A percentile compares a stretch with the other conserved stretches of the same genome.
phyloP scores from a whole-genome alignment of 92 coral and sea anemone genomes.

The Scolanthus callimorphus region DNA sequence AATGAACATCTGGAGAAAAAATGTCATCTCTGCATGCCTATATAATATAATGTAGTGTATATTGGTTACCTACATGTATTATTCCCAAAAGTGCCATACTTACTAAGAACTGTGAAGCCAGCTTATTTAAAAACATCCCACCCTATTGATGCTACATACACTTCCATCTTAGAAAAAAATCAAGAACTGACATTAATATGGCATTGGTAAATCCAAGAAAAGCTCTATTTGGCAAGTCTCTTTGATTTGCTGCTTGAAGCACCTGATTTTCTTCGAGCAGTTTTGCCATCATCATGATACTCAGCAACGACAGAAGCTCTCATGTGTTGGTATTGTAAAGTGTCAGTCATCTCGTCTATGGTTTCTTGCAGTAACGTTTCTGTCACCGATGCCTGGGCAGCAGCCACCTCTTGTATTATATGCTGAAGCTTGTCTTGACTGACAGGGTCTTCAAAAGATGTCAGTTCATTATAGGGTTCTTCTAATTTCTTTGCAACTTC shows the following conservation, averaged over 20 bases:
- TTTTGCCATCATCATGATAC: slow-evolving; percentile 24
- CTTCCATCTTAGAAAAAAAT: too few relatives aligned
- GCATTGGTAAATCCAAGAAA: too few relatives aligned
- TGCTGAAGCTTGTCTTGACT: slow-evolving; percentile 37
- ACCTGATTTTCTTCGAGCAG: slow-evolving; percentile 39
- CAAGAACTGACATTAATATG: too few relatives aligned
- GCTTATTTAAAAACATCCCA: too few relatives aligned
- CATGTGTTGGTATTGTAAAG: slow-evolving; percentile 59
- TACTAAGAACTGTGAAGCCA: too few relatives aligned
- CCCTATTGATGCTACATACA: too few relatives aligned
- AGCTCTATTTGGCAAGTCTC: slow-evolving; percentile 1
- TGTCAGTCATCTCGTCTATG: slow-evolving; percentile 66
- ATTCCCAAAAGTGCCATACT: too few relatives aligned
- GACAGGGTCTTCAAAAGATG: slow-evolving; percentile 30
- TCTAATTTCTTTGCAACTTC: slow-evolving; percentile 56
- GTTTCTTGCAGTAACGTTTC: slow-evolving; percentile 47
- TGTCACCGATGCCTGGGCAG: slow-evolving; percentile 47
- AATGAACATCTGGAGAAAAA: too few relatives aligned
- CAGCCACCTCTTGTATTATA: slow-evolving; percentile 39
- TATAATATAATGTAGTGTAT: too few relatives aligned
- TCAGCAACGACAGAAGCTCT: slow-evolving; percentile 37
- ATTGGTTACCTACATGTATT: too few relatives aligned
- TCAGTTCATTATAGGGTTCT: slow-evolving; percentile 42
- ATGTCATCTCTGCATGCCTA: too few relatives aligned
- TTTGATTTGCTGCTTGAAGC: slow-evolving; percentile 44